phyloP scores from a whole-genome alignment of 2,888 invertebrate species.

The Stenotaenia linearis region DNA sequence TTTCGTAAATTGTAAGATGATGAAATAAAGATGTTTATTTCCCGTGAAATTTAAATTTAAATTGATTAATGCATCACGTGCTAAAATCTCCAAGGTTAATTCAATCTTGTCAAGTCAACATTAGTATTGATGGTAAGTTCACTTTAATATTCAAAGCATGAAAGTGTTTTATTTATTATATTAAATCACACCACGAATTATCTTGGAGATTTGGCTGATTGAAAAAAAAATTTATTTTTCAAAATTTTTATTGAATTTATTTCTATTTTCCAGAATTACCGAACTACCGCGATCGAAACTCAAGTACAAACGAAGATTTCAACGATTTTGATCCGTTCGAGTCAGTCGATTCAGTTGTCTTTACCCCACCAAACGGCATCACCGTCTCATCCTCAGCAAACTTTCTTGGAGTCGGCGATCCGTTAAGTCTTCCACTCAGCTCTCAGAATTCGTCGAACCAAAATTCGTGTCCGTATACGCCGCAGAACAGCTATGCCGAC shows the following conservation, averaged over 20 bases:
- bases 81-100: neutral
- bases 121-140: neutral
- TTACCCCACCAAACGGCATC: conserved; percentile 21
- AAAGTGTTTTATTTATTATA: neutral
- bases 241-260: neutral
- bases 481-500: conserved; percentile 47
- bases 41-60: neutral
- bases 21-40: neutral
- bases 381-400: conserved; percentile 21
- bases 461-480: conserved; percentile 45
- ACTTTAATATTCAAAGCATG: neutral
- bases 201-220: neutral
- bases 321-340: conserved; percentile 33
- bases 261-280: neutral
- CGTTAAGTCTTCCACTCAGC: conserved; percentile 40
- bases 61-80: neutral
- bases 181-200: too few relatives aligned
- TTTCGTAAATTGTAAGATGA: neutral
- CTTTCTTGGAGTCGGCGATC: conserved; percentile 35
- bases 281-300: neutral
- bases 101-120: neutral
- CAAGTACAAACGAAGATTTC: neutral
- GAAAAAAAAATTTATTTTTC: neutral
- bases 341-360: neutral
- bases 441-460: conserved; percentile 42